Conservation (phyloP, 1,140 invertebrate genomes). For the Nasonia vitripennis region DNA sequence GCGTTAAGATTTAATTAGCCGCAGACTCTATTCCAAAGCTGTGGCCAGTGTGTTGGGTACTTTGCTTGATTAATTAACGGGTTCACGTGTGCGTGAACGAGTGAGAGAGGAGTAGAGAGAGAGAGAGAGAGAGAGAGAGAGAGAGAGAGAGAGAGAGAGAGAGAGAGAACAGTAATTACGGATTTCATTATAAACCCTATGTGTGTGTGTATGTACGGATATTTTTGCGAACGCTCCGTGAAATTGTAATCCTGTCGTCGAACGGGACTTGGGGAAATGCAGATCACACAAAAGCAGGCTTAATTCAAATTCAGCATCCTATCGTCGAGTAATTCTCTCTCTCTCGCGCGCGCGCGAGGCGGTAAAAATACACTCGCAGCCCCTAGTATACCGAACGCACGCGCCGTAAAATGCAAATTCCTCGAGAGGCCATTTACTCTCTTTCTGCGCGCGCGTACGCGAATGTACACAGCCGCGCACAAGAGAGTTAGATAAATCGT, state of each 20-base stretch:
- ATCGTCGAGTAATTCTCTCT: too few relatives aligned
- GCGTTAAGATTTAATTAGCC: too few relatives aligned
- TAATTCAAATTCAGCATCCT: too few relatives aligned
- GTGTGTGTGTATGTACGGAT: not conserved
- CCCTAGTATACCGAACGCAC: not conserved
- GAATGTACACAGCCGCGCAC: not conserved
- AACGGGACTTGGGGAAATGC: too few relatives aligned
- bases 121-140: not conserved
- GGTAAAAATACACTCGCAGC: too few relatives aligned
- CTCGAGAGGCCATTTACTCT: not conserved
- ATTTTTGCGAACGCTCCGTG: not conserved
- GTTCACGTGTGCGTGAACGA: not conserved
- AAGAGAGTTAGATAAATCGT: not conserved
- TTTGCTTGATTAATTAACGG: slow-evolving; percentile 8
- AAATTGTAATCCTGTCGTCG: not conserved
- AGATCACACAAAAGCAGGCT: too few relatives aligned
- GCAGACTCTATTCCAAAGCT: too few relatives aligned
- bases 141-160: too few relatives aligned
- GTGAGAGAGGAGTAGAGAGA: too few relatives aligned
- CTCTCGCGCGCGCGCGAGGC: too few relatives aligned
- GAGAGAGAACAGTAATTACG: not conserved
- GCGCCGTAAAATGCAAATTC: not conserved
- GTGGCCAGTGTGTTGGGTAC: not conserved
- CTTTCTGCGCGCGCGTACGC: too few relatives aligned
- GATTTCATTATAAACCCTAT: not conserved